phyloP scores from a whole-genome alignment of 2,797 vertebrate species.

The Pitangus sulphuratus region DNA sequence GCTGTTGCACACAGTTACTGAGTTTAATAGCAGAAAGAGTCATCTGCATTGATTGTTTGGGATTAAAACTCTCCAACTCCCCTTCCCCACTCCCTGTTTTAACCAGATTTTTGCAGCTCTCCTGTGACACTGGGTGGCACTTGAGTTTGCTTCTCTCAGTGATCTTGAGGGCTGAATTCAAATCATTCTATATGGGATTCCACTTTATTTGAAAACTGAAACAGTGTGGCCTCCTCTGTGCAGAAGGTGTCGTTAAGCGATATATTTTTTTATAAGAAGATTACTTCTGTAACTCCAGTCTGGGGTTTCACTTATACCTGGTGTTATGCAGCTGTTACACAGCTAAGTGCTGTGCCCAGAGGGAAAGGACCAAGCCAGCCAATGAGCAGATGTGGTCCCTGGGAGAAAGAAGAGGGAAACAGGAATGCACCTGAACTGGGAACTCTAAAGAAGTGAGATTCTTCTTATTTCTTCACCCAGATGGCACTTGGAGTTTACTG shows the following conservation, averaged over 20 bases:
- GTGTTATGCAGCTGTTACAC: accelerated
- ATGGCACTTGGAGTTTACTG: neutral
- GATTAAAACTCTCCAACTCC: neutral
- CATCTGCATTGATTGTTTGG: neutral
- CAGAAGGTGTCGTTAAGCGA: neutral
- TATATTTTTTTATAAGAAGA: neutral
- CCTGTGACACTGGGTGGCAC: no score
- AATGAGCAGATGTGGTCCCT: neutral
- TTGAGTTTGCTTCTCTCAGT: neutral
- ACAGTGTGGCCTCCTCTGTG: neutral
- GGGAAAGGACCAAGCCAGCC: neutral
- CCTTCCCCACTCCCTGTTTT: neutral
- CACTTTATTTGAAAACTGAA: neutral
- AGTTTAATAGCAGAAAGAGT: neutral
- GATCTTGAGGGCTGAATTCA: neutral
- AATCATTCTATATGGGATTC: neutral
- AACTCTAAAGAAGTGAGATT: neutral
- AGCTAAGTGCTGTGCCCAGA: neutral
- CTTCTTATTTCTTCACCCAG: neutral
- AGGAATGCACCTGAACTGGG: neutral
- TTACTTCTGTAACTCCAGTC: neutral
- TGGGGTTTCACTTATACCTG: neutral
- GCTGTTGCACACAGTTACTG: neutral
- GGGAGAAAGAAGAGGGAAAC: neutral
- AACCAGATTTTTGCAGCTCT: neutral